These are phyloP conservation scores for Coptotermes formosanus DNA, from an alignment of 1,140 invertebrate genomes.

Conservation along the genomic window DNA sequence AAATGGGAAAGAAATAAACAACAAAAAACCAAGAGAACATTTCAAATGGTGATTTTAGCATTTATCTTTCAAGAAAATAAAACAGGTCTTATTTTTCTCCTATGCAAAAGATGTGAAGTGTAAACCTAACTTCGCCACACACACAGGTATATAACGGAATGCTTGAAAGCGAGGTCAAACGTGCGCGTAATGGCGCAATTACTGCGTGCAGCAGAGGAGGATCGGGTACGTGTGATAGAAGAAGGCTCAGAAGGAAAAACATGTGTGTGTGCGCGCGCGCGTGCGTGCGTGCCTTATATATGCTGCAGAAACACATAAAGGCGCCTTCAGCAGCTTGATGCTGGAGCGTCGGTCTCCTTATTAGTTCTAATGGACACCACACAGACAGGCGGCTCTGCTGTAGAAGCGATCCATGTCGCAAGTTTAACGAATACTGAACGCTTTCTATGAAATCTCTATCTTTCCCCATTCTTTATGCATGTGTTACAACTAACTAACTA, in stretches of 20 bases:
- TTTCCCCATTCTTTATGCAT: no score
- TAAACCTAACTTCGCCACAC: no score
- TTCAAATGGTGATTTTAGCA: no score
- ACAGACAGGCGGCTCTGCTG: not conserved
- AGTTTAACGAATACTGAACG: not conserved
- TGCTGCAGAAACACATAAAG: not conserved
- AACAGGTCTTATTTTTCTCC: no score
- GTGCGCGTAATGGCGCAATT: not conserved
- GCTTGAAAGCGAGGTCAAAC: not conserved
- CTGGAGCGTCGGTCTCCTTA: not conserved
- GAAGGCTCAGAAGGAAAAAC: not conserved
- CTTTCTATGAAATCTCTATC: no score
- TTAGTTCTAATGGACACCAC: not conserved
- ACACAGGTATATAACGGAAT: not conserved
- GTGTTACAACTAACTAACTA: no score
- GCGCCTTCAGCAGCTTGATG: not conserved
- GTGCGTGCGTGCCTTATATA: not conserved
- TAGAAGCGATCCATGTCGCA: not conserved
- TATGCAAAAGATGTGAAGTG: no score
- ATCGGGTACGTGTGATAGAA: not conserved
- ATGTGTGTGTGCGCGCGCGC: not conserved
- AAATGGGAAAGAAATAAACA: no score
- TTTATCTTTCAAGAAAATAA: no score
- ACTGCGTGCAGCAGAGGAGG: not conserved
- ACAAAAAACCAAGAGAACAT: no score